A percentile compares a stretch with the other conserved stretches of the same genome.
These are phyloP conservation scores for Lepas anatifera DNA, from an alignment of 2,888 invertebrate genomes.

Conservation along the genomic window DNA sequence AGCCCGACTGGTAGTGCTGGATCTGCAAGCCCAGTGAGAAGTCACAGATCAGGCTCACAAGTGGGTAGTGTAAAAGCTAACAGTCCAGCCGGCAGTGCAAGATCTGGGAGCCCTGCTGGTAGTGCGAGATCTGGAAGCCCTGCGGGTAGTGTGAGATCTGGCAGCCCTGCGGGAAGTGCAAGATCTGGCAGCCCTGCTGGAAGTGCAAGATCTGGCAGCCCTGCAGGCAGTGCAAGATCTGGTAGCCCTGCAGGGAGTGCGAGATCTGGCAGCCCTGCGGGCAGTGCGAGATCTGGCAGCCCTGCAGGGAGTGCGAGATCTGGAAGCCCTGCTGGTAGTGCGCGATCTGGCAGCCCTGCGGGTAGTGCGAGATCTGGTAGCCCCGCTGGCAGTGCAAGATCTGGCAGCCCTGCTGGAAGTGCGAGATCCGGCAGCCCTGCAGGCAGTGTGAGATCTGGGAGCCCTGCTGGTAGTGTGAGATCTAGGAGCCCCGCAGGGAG, in stretches of 20 bases:
- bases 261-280: conserved; percentile 3
- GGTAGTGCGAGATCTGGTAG: conserved; percentile 12
- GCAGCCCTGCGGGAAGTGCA: background rate
- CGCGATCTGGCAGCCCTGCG: conserved; percentile 6
- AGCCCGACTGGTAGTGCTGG: background rate
- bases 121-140: conserved; percentile 12
- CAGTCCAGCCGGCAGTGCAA: background rate
- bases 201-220: conserved; percentile 14
- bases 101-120: background rate
- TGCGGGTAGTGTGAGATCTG: background rate
- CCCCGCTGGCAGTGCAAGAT: conserved; percentile 10
- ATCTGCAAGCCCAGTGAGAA: conserved; percentile 8
- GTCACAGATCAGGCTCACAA: conserved; percentile 9
- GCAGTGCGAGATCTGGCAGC: background rate
- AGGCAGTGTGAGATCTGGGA: conserved; percentile 11
- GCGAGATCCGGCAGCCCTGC: conserved; percentile 15
- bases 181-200: background rate
- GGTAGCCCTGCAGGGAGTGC: background rate
- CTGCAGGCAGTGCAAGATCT: conserved; percentile 12
- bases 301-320: background rate
- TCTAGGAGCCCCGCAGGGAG: background rate
- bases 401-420: background rate
- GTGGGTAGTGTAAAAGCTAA: background rate
- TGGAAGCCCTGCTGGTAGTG: conserved; percentile 15
- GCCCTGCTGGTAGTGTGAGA: background rate